These are phyloP conservation scores for Drosophila conformis DNA, from an alignment of 2,888 invertebrate species.

Conservation along the genomic window DNA sequence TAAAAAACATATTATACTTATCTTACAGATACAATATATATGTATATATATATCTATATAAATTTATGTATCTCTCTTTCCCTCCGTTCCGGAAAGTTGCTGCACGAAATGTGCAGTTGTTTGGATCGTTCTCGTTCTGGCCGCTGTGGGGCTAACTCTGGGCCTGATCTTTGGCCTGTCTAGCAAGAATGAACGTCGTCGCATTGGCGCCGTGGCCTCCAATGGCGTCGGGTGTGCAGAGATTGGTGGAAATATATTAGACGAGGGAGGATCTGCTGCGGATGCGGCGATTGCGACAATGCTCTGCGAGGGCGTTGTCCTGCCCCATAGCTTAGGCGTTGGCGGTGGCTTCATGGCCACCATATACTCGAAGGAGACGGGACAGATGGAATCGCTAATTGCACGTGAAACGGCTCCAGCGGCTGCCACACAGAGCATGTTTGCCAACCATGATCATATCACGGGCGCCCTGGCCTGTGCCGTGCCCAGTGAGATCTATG, in stretches of 20 bases:
- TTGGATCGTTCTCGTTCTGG: slow-evolving; percentile 71
- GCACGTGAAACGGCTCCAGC: slow-evolving; percentile 92
- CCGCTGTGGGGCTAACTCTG: slow-evolving; percentile 66
- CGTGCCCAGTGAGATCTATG: slow-evolving; percentile 94
- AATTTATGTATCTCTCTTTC: background rate
- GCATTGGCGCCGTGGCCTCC: slow-evolving; percentile 87
- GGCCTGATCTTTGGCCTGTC: slow-evolving; percentile 72
- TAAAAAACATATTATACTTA: background rate
- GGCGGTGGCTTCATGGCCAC: slow-evolving; percentile 96
- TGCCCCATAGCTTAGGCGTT: slow-evolving; percentile 93
- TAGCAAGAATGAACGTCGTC: slow-evolving; percentile 35
- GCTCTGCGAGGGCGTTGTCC: slow-evolving; percentile 93
- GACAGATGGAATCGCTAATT: slow-evolving; percentile 88
- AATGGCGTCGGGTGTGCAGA: slow-evolving; percentile 91
- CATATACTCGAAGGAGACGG: slow-evolving; percentile 89
- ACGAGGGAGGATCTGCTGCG: slow-evolving; percentile 90
- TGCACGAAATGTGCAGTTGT: slow-evolving; percentile 65
- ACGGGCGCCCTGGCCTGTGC: slow-evolving; percentile 88
- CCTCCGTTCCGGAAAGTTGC: slow-evolving; percentile 17
- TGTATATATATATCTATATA: background rate
- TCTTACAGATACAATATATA: background rate
- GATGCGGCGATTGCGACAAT: slow-evolving; percentile 95
- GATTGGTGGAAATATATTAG: slow-evolving; percentile 90
- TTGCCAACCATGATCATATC: slow-evolving; percentile 83
- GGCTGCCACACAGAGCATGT: slow-evolving; percentile 90